Base-by-base conservation (phyloP, 2,888 invertebrate genomes). In the Perithous albicinctus region DNA sequence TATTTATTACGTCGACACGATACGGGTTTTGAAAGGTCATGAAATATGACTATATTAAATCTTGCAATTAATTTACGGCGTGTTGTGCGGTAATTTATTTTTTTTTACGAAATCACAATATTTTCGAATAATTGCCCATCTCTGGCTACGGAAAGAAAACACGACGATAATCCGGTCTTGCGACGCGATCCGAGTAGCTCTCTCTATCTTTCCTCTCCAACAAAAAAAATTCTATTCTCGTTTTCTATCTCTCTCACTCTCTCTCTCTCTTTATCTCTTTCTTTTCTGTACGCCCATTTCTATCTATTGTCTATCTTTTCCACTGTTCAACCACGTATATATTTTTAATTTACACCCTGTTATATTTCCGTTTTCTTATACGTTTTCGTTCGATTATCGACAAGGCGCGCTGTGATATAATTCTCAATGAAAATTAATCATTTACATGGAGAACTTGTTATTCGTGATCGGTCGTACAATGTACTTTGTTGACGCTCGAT, bases 331-430 rank as follows among this genome's bases (percentile, higher is more conserved):
- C 38, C 46, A 54, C 76, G 54, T 43, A 46, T 51, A 59, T n/a
- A n/a, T n/a, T 67, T 72, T 67, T 26, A 59, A 29, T 69, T 66
- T 6, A 43, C 26, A 41, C 38, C n/a, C 8, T 59, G 8, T 32
- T 76, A 56, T 43, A 23, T 59, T 59, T 61, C 10, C 12, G 18
- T 48, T 69, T 29, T 48, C 72, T 20, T 26, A 12, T 35, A 63
- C 43, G 15, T 18, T 78, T 74, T 69, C 64, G 48, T 82, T 75
- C 41, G 56, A 79, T 76, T 77, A 77, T 83, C 80, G 78, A 78
- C 81, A 67, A 80, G 81, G 82, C 82, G 82, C 82, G 82, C 89
- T 89, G 89, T 89, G 89, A 89, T 89, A 87, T 83, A 75, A 86
- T 82, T 82, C 70, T 78, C 82, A 43, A 75, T 75, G 64, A 73